A percentile compares a stretch with the other conserved stretches of the same genome.
These are phyloP conservation scores for Triplophysa siluroides DNA, from an alignment of 2,113 vertebrate species.

Conservation along the genomic window DNA sequence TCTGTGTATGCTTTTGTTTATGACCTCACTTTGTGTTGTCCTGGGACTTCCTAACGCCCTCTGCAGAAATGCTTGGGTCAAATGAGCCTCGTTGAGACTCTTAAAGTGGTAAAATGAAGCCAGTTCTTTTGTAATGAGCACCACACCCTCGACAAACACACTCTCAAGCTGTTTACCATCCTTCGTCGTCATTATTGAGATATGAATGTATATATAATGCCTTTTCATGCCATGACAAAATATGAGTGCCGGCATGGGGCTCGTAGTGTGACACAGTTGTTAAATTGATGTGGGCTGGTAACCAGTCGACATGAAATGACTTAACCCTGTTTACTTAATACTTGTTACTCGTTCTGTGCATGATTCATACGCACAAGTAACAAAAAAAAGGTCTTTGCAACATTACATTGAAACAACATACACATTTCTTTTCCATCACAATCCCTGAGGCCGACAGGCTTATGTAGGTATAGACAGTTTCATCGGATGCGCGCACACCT, in stretches of 20 bases:
- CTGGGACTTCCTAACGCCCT: slow-evolving; percentile 19
- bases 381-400: no score
- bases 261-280: no score
- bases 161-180: neutral
- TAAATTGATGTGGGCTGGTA: neutral
- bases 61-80: slow-evolving; percentile 1
- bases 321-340: no score
- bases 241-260: no score
- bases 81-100: neutral
- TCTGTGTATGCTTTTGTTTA: slow-evolving; percentile 7
- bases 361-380: no score
- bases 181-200: neutral
- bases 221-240: neutral
- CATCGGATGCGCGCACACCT: no score
- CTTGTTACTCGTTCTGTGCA: no score
- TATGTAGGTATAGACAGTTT: no score
- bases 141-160: slow-evolving; percentile 17
- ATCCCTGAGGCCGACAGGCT: no score
- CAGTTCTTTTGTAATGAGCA: slow-evolving; percentile 5
- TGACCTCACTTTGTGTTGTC: slow-evolving; percentile 2
- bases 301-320: no score
- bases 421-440: no score
- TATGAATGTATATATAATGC: neutral
- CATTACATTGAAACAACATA: no score
- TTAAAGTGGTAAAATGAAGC: slow-evolving; percentile 1